Conservation (phyloP, 2,888 invertebrate genomes). For the Cenopis cana region DNA sequence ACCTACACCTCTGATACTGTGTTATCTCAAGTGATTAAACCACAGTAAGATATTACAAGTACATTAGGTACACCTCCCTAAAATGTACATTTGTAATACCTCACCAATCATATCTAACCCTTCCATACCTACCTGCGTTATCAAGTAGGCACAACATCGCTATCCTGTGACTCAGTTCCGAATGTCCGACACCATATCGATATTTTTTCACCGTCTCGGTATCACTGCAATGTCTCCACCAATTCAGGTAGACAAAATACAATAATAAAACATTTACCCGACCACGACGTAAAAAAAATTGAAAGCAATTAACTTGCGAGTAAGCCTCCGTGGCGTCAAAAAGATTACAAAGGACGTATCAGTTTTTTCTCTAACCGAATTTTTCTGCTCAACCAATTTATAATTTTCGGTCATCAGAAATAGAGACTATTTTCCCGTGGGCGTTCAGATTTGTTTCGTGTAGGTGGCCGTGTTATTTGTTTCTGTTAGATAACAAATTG, state of each 20-base stretch:
- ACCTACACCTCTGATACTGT: not conserved
- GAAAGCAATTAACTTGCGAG: slow-evolving; percentile 79
- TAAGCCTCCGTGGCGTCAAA: slow-evolving; percentile 81
- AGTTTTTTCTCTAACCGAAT: slow-evolving; percentile 65
- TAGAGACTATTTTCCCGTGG: slow-evolving; percentile 53
- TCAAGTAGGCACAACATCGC: slow-evolving; percentile 66
- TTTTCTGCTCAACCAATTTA: slow-evolving; percentile 45
- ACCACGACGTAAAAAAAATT: slow-evolving; percentile 64
- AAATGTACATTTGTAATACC: slow-evolving; percentile 8
- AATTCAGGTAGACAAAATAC: slow-evolving; percentile 80
- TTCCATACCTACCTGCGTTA: slow-evolving; percentile 64
- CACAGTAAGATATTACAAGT: not conserved
- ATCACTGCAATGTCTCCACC: slow-evolving; percentile 67
- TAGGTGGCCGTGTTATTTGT: slow-evolving; percentile 79
- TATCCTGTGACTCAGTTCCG: slow-evolving; percentile 63
- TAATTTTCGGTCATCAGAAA: slow-evolving; percentile 50
- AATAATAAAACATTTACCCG: slow-evolving; percentile 77
- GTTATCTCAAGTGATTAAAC: not conserved
- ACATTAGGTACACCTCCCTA: not conserved
- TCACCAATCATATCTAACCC: slow-evolving; percentile 37
- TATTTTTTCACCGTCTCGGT: slow-evolving; percentile 64
- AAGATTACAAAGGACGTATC: slow-evolving; percentile 82
- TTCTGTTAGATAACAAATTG: slow-evolving; percentile 78
- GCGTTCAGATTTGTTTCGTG: slow-evolving; percentile 50
- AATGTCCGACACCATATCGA: slow-evolving; percentile 55